These are phyloP conservation scores for Eubasilissa splendida DNA, from an alignment of 2,888 invertebrate species.

Conservation along the genomic window DNA sequence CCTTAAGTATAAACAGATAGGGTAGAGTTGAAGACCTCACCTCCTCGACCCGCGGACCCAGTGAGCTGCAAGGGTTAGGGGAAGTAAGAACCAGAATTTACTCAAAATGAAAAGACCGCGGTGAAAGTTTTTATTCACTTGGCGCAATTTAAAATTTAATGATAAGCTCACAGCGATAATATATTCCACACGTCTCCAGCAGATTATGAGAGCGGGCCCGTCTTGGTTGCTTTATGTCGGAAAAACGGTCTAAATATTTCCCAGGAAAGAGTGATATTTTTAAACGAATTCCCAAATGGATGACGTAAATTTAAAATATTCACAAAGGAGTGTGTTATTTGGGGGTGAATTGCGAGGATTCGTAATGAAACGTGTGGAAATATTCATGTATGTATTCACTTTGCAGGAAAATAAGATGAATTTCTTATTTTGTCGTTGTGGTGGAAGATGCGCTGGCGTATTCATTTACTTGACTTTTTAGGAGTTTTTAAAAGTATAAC, in stretches of 20 bases:
- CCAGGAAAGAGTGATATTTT: slow-evolving; percentile 27
- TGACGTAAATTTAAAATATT: slow-evolving; percentile 31
- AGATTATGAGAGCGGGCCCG: neutral
- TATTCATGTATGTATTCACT: slow-evolving; percentile 12
- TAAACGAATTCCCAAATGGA: slow-evolving; percentile 31
- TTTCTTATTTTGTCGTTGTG: slow-evolving; percentile 4
- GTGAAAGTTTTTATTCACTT: slow-evolving; percentile 27
- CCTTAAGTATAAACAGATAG: no score
- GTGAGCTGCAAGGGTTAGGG: neutral
- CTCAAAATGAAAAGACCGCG: neutral
- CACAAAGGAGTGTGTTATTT: slow-evolving; percentile 32
- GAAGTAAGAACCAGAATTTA: neutral
- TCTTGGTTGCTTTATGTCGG: slow-evolving; percentile 7
- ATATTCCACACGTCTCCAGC: slow-evolving; percentile 40
- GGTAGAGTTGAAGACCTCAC: no score
- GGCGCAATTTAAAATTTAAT: slow-evolving; percentile 40
- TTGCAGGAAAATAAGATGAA: slow-evolving; percentile 2
- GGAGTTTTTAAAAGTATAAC: no score
- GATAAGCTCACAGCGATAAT: slow-evolving; percentile 39
- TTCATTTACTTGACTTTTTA: no score
- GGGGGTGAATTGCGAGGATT: slow-evolving; percentile 1
- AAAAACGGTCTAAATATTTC: neutral
- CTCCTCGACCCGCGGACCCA: no score
- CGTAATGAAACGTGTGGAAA: slow-evolving; percentile 29
- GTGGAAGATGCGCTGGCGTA: neutral